Base-by-base conservation (phyloP, 2,797 vertebrate genomes). In the Pipistrellus kuhlii region DNA sequence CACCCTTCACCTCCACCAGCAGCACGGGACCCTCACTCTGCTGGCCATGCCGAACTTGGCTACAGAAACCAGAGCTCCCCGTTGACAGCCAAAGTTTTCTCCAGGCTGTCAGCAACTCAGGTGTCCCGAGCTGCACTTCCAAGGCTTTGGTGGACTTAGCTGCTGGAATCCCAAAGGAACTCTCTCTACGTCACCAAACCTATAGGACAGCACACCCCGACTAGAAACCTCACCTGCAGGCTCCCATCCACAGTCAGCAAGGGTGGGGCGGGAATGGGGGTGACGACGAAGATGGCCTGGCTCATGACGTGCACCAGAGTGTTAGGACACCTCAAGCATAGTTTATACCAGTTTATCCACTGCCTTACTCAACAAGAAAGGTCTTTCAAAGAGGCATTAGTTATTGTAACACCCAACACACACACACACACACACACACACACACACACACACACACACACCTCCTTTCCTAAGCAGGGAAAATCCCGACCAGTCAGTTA, bases 121-220 rank as follows among this genome's bases (percentile, higher is more conserved):
- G 48, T 84, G 18, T 51, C 86, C 94, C 88, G 48, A 69, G 69
- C 76, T 95, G 93, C 95, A 59, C 85, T 89, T 90, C 57, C 82
- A 21, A 48, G 32, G 41, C 80, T 90, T 66, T 30, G 64, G 35
- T 68, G 80, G 80, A 88, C 51, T 93, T 78, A 75, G 62, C 83
- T 94, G 38, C 90, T 85, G 55, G 59, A 77, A 95, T 96, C 91
- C 81, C 89, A 77, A 64, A 94, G 78, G 95, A 94, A 38, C 68
- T 77, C 68, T 88, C 53, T 8, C 46, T 53, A 75, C 14, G 53
- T 97, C 96, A 95, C 72, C 72, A 73, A 73, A 32, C 88, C 94
- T 96, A 85, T 83, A 95, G 95, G 69, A 76, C 77, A 84, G 81
- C 83, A 96, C 90, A 85, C 94, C 91, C 93, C 55, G n/a, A 44